phyloP scores from a whole-genome alignment of 2,113 vertebrate species.

The Chaenocephalus aceratus region DNA sequence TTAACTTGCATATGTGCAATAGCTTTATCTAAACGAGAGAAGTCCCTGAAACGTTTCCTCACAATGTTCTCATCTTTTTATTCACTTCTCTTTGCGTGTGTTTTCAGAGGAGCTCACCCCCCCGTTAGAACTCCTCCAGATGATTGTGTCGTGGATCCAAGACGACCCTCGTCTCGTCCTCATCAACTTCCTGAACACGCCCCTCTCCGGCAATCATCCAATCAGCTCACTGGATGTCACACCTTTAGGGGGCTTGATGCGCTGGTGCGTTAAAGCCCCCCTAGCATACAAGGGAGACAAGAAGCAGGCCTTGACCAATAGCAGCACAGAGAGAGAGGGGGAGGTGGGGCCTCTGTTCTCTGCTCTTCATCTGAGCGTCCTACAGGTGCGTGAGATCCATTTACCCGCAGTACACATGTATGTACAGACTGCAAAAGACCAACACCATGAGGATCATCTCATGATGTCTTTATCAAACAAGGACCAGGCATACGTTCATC shows the following conservation, averaged over 20 bases:
- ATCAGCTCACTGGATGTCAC: constrained; percentile 93
- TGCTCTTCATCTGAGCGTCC: constrained; percentile 93
- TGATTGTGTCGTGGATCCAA: constrained; percentile 95
- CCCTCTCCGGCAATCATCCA: constrained; percentile 90
- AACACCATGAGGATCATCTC: no score
- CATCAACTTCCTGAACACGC: constrained; percentile 94
- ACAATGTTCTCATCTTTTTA: background rate
- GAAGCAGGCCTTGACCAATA: constrained; percentile 83
- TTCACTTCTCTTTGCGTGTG: constrained; percentile 8
- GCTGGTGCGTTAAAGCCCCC: constrained; percentile 96
- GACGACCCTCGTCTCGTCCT: constrained; percentile 94
- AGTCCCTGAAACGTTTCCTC: background rate
- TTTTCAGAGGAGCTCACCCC: constrained; percentile 93
- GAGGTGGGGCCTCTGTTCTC: constrained; percentile 89
- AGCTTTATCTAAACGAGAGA: background rate
- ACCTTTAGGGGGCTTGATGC: constrained; percentile 90
- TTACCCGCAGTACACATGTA: background rate
- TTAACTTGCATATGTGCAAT: no score
- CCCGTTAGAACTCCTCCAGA: constrained; percentile 91
- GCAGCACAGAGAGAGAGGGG: constrained; percentile 55
- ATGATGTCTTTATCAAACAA: no score
- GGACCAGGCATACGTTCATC: no score
- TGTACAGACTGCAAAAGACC: background rate
- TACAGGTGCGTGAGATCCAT: constrained; percentile 87
- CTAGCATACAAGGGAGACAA: constrained; percentile 87